These are phyloP conservation scores for Ciconia stormi DNA, from an alignment of 2,113 vertebrate species.

Conservation along the genomic window DNA sequence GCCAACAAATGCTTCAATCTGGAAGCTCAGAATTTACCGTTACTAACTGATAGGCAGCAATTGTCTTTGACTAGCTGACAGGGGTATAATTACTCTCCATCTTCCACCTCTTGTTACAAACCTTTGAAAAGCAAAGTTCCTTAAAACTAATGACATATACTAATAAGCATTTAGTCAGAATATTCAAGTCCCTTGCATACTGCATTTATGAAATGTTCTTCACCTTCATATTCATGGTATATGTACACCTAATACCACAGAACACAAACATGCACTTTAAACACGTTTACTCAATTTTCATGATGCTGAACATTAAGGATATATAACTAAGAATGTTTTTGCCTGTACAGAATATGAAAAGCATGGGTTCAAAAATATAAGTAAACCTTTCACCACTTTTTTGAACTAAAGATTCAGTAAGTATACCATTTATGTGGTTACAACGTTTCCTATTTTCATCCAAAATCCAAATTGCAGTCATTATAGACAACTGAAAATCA, in stretches of 20 bases:
- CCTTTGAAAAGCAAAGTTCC: not conserved
- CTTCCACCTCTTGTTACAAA: not conserved
- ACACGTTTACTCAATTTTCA: not conserved
- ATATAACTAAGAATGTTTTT: not conserved
- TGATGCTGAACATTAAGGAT: not conserved
- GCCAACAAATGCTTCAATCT: not conserved
- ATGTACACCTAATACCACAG: not conserved
- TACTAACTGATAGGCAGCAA: not conserved
- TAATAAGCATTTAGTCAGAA: not conserved
- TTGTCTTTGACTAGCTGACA: not conserved
- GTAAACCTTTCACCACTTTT: not conserved
- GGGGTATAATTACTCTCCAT: not conserved
- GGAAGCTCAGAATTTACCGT: not conserved
- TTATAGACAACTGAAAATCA: not conserved
- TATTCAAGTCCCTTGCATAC: not conserved
- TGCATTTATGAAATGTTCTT: not conserved
- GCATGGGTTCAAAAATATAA: not conserved
- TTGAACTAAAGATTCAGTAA: not conserved
- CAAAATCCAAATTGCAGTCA: not conserved
- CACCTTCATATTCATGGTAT: not conserved
- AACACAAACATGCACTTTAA: not conserved
- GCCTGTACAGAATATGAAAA: not conserved
- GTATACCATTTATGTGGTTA: not conserved
- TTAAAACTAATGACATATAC: not conserved
- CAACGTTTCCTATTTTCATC: not conserved